Evolutionary conservation across 2,113 vertebrate genomes (phyloP).

Genomic region (Gnathonemus longibarbis): DNA sequence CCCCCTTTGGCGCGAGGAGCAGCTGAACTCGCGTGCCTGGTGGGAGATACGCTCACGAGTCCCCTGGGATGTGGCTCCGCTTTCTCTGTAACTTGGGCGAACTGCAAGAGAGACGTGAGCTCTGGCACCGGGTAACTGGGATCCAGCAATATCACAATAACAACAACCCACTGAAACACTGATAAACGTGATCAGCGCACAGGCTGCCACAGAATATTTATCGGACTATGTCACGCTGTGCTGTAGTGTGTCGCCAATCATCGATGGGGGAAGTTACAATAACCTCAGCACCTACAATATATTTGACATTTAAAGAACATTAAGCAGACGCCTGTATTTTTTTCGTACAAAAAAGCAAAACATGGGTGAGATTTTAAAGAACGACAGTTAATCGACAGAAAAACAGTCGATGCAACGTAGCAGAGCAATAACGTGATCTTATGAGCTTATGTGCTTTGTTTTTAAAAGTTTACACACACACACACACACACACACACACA

Average conservation of each 20-base stretch:
- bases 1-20: neutral
- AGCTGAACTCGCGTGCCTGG: neutral
- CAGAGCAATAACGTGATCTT: neutral
- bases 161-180: neutral
- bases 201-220: neutral
- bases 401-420: neutral
- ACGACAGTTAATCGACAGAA: neutral
- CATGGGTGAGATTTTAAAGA: neutral
- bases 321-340: neutral
- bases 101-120: constrained; percentile 22
- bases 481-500: neutral
- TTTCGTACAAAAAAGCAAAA: neutral
- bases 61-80: neutral
- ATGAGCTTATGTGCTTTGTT: neutral
- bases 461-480: too few relatives aligned
- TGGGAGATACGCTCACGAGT: neutral
- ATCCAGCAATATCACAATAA: constrained; percentile 5
- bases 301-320: neutral
- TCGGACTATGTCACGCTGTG: neutral
- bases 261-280: neutral
- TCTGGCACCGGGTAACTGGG: constrained; percentile 13
- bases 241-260: constrained; percentile 14
- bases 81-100: constrained; percentile 3
- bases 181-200: neutral
- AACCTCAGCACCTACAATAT: neutral